Percentiles rank a stretch among this genome's conserved stretches.
These are phyloP conservation scores for Zaprionus vittiger DNA, from an alignment of 1,140 invertebrate species.

Conservation along the genomic window DNA sequence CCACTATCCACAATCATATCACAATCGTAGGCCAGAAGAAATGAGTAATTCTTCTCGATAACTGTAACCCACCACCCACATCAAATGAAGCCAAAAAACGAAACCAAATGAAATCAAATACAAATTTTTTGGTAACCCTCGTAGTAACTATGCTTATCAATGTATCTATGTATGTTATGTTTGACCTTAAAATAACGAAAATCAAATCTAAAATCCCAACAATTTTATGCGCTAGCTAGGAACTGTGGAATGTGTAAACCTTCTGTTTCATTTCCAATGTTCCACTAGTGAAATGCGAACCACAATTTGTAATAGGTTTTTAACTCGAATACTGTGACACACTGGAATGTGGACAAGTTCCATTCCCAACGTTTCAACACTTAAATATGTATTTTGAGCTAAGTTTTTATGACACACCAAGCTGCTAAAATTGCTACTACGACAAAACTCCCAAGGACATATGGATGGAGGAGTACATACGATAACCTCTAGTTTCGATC, in stretches of 20 bases:
- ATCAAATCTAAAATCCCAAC: constrained; percentile 8
- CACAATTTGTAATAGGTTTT: background rate
- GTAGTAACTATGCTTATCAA: constrained; percentile 2
- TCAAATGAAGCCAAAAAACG: constrained; percentile 45
- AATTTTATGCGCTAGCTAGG: constrained; percentile 1
- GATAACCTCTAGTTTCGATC: constrained; percentile 4
- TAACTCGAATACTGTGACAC: constrained; percentile 2
- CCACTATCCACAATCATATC: constrained; percentile 56
- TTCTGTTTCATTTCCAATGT: background rate
- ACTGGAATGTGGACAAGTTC: constrained; percentile 25
- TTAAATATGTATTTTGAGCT: constrained; percentile 27
- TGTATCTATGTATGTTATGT: constrained; percentile 6
- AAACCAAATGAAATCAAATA: constrained; percentile 21
- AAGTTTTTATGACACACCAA: constrained; percentile 40
- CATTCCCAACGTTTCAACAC: constrained; percentile 25
- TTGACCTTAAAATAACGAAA: background rate
- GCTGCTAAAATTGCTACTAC: constrained; percentile 13
- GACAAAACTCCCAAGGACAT: constrained; percentile 5
- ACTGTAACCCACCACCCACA: constrained; percentile 80
- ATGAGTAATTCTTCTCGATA: constrained; percentile 43
- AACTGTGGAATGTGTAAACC: background rate
- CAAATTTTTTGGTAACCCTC: background rate
- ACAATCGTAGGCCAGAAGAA: constrained; percentile 49
- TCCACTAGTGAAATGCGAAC: background rate
- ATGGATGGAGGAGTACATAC: background rate